phyloP scores from a whole-genome alignment of 2,113 vertebrate species.

The Albula glossodonta region DNA sequence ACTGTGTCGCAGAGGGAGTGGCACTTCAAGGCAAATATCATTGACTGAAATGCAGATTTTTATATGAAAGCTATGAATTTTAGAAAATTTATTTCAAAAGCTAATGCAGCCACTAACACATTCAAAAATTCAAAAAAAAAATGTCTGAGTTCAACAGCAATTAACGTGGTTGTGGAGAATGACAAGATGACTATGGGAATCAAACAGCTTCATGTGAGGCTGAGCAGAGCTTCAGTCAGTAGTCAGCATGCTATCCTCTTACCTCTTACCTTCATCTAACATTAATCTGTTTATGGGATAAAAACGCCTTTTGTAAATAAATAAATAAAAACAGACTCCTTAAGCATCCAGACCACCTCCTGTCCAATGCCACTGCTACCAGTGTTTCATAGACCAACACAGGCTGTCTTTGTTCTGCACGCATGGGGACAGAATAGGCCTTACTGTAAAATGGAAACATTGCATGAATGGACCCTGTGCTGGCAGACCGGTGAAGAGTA shows the following conservation, averaged over 20 bases:
- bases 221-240: background rate
- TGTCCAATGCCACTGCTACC: background rate
- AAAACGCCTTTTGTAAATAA: slow-evolving; percentile 58
- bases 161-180: background rate
- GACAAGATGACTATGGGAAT: background rate
- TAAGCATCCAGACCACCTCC: background rate
- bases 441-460: slow-evolving; percentile 50
- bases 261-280: slow-evolving; percentile 53
- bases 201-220: background rate
- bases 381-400: slow-evolving; percentile 19
- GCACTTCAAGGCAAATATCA: background rate
- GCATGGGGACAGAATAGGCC: slow-evolving; percentile 41
- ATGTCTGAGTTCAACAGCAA: background rate
- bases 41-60: background rate
- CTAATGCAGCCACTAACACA: background rate
- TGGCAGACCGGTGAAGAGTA: slow-evolving; percentile 45
- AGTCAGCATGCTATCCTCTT: slow-evolving; percentile 23
- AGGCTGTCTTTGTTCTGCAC: slow-evolving; percentile 52
- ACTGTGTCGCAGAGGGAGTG: background rate
- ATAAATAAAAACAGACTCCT: slow-evolving; percentile 43
- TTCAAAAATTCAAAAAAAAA: background rate
- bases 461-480: slow-evolving; percentile 63
- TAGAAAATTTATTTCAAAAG: background rate
- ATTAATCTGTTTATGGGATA: slow-evolving; percentile 39
- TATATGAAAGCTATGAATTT: background rate